Percentiles rank a stretch among this genome's conserved stretches.
phyloP scores from a whole-genome alignment of 2,888 invertebrate species.

The Oasisia sp. region DNA sequence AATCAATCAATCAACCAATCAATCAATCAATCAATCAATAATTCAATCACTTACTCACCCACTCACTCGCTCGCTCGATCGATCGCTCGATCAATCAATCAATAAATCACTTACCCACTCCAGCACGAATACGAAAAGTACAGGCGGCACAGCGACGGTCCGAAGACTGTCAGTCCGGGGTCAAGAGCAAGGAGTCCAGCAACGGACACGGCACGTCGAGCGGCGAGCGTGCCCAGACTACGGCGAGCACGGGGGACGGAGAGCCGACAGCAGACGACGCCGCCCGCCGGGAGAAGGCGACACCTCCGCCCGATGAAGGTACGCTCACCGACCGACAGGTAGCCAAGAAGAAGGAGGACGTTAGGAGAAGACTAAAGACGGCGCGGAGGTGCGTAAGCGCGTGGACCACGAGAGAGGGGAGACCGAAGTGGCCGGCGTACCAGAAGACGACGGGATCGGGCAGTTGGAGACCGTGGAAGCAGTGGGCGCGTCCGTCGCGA shows the following conservation, averaged over 20 bases:
- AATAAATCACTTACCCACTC: too few species aligned
- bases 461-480: not conserved
- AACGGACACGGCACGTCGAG: not conserved
- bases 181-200: not conserved
- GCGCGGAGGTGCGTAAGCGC: not conserved
- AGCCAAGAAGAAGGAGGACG: not conserved
- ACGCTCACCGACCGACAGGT: not conserved
- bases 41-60: too few species aligned
- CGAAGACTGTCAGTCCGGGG: slow-evolving; percentile 26
- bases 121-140: slow-evolving; percentile 23
- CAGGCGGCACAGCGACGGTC: slow-evolving; percentile 24
- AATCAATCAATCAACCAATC: too few species aligned
- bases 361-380: not conserved
- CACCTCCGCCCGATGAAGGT: not conserved
- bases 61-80: too few species aligned
- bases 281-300: not conserved
- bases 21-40: too few species aligned
- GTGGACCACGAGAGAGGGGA: not conserved
- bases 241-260: not conserved
- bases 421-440: not conserved
- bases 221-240: not conserved
- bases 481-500: too few species aligned
- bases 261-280: not conserved
- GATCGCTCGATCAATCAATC: too few species aligned
- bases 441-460: not conserved